Base-by-base conservation (phyloP, 2,113 vertebrate genomes). In the Amphiprion ocellaris region DNA sequence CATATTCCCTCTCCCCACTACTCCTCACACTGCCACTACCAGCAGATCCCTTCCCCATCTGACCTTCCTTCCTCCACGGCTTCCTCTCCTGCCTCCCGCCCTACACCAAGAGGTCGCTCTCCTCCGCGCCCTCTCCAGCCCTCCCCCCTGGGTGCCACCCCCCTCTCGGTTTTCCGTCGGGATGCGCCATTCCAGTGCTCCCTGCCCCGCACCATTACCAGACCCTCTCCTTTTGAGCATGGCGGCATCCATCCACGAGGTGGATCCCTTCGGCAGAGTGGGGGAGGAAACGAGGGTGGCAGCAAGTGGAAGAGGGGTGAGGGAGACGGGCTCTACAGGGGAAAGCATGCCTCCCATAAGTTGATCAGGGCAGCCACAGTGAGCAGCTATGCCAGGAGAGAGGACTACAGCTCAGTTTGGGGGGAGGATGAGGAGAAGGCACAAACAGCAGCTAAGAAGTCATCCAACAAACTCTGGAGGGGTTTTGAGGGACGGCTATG, bases 141-240 rank as follows among this genome's bases (percentile, higher is more conserved):
- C 1, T 94, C 94, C 23, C 92, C 93, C 1, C 77, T 94, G 41
- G 91, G 90, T 30, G 89, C 92, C 16, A 92, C 94, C 30, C 93
- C 94, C 2, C 93, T 95, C 10, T 93, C 94, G 0, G 95, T 95
- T 73, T 95, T 95, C 79, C 74, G 92, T 2, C 85, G 95, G 21
- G 94, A 95, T 62, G 91, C 92, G 0, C 94, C 95, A 11, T 94
- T 93, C 60, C 95, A 95, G 81, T 95, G 94, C 80, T 95, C 95
- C 19, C 87, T 95, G 63, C 95, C 95, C 4, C 94, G 92, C 39
- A 89, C 86, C 58, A 89, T 76, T 26, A 81, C 84, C 0, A 82
- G 87, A 47, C 84, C 85, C 50, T 92, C 94, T 46, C 86, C 93
- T 46, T 61, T 87, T 21, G 92, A 92, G 52, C 81, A 91, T 17